Base-by-base conservation (phyloP, 2,113 vertebrate species). In the Strix uralensis region DNA sequence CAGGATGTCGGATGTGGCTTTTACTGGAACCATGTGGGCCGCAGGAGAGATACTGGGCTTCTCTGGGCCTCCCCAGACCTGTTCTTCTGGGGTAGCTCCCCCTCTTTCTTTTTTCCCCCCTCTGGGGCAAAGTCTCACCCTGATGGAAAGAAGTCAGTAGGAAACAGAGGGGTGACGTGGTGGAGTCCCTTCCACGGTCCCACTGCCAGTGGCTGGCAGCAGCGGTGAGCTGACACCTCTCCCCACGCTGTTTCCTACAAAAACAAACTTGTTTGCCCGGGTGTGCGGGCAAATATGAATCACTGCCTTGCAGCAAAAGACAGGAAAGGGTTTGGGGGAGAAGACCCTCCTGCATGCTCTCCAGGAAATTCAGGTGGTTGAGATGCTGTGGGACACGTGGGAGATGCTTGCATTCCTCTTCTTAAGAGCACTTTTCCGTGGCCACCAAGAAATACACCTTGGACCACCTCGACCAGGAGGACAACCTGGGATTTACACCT, bases 1-100 rank as follows among this genome's bases (percentile, higher is more conserved):
- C 1, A 2, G 8, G 61, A 15, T 42, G 81, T 40, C 1, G 0
- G 15, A 11, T 32, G 67, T 51, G 58, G 46, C 49, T 89, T 89
- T 88, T 34, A 74, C 59, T 70, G 42, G 51, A 80, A 59, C 3
- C 0, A 0, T 11, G 2, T 0, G 7, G 1, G 42, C 8, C 0
- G 1, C 10, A 11, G 15, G 22, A 61, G 36, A 17, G 59, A 10
- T 34, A 6, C 17, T 11, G 70, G 55, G 26, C 5, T 47, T 51
- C 32, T 13, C 10, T 42, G 40, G 34, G 59, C 17, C 20, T 47
- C 27, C 34, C 10, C 42, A 11, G 30, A 15, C 5, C 15, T 46
- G 32, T 7, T 42, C 15, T 49, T 44, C 17, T 21, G 23, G 22
- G 61, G 29, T 5, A 18, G 11, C 7, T 44, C 23, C 54, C 8